Conservation (phyloP, 2,113 vertebrate genomes). For the Urocitellus parryii region DNA sequence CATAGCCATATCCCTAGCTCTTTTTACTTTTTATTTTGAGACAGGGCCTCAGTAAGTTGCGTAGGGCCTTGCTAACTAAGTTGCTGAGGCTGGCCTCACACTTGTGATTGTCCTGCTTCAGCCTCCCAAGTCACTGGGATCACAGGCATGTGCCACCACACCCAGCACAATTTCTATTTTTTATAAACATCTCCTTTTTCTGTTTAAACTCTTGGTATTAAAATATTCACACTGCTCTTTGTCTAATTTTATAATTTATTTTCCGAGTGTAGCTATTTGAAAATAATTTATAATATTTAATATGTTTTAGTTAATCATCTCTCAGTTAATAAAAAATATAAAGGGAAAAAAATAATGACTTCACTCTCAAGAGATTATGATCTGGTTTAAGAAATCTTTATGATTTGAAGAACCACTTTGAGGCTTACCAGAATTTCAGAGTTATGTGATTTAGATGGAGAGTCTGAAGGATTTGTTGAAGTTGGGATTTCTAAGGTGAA, state of each 20-base stretch:
- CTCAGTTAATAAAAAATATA: conserved; percentile 2
- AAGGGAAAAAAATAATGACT: conserved; percentile 23
- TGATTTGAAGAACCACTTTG: conserved; percentile 20
- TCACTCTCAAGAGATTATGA: neutral
- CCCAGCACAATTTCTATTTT: too few species aligned
- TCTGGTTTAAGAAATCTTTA: neutral
- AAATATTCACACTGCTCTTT: neutral
- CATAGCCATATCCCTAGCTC: too few species aligned
- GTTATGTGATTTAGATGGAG: neutral
- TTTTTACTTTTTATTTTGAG: too few species aligned
- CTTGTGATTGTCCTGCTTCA: too few species aligned
- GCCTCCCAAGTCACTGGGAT: too few species aligned
- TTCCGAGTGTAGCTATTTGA: conserved; percentile 23
- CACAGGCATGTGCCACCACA: too few species aligned
- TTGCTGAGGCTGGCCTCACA: too few species aligned
- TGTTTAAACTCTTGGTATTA: conserved; percentile 29
- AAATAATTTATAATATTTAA: conserved; percentile 46
- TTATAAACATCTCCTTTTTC: neutral
- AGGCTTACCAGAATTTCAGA: neutral
- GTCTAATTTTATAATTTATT: conserved; percentile 34
- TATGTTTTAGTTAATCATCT: neutral
- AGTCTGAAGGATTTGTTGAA: neutral
- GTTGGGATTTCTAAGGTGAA: neutral
- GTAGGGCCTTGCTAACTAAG: too few species aligned
- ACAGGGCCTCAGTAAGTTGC: too few species aligned